These are phyloP conservation scores for Trissolcus basalis DNA, from an alignment of 1,140 invertebrate genomes.

Conservation along the genomic window DNA sequence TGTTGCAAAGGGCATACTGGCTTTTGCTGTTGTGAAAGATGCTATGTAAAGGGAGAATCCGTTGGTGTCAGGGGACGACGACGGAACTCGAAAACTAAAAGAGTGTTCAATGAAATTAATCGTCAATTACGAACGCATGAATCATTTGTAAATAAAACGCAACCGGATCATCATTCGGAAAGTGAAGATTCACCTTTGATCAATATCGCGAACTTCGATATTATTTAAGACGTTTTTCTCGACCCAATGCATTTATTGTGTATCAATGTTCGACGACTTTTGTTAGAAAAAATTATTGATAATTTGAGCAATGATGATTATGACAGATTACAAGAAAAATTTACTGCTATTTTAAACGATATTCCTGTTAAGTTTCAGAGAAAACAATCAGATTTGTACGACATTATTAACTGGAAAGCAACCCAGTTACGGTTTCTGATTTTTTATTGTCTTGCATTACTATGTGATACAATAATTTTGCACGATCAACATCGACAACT, in stretches of 20 bases:
- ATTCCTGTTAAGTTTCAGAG: conserved; percentile 17
- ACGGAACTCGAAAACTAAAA: neutral
- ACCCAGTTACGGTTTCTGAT: conserved; percentile 19
- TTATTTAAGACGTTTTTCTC: neutral
- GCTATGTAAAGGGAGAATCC: neutral
- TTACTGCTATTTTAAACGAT: conserved; percentile 3
- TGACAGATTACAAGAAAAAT: conserved; percentile 1
- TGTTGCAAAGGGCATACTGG: conserved; percentile 12
- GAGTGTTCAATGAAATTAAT: conserved; percentile 1
- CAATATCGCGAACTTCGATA: neutral
- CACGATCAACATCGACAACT: conserved; percentile 3
- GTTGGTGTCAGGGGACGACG: neutral
- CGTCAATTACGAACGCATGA: neutral
- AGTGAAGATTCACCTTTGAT: neutral
- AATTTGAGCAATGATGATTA: neutral
- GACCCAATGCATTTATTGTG: conserved; percentile 5
- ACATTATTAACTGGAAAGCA: conserved; percentile 17
- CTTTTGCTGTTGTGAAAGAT: conserved; percentile 8
- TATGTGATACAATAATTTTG: neutral
- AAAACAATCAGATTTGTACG: conserved; percentile 9
- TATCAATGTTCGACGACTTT: neutral
- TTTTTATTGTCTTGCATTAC: conserved; percentile 10
- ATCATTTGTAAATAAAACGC: conserved; percentile 6
- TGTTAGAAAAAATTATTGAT: conserved; percentile 4
- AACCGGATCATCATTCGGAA: neutral